Conservation (phyloP, 2,113 vertebrate species). For the Melospiza melodia region DNA sequence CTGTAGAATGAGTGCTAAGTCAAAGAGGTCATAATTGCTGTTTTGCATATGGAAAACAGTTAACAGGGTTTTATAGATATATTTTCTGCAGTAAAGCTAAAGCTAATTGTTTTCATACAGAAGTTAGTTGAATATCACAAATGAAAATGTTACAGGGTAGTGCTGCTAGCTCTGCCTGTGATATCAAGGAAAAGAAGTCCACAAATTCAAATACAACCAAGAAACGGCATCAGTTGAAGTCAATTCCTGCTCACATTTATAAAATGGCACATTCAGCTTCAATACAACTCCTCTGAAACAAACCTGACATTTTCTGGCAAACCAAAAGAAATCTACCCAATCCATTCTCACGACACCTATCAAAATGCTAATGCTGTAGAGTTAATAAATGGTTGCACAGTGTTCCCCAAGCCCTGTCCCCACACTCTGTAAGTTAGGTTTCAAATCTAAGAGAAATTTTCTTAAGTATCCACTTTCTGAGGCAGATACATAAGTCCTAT, state of each 20-base stretch:
- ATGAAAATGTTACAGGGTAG: slow-evolving; percentile 18
- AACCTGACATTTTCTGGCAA: background rate
- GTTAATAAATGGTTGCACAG: slow-evolving; percentile 4
- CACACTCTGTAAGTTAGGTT: background rate
- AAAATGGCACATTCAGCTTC: background rate
- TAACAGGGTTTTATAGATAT: slow-evolving; percentile 50
- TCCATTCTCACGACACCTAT: background rate
- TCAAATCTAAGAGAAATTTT: slow-evolving; percentile 41
- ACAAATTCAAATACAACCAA: background rate
- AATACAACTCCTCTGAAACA: background rate
- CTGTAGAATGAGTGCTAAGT: slow-evolving; percentile 68
- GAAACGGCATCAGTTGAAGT: slow-evolving; percentile 2
- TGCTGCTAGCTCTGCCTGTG: background rate
- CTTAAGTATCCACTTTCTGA: slow-evolving; percentile 27
- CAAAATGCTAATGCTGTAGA: background rate
- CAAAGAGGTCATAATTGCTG: slow-evolving; percentile 71
- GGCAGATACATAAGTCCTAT: background rate
- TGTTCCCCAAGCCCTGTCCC: background rate
- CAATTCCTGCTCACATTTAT: background rate
- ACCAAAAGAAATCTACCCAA: background rate
- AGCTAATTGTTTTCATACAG: slow-evolving; percentile 49
- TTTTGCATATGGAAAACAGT: slow-evolving; percentile 66
- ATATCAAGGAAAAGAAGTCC: background rate
- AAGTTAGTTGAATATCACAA: slow-evolving; percentile 25
- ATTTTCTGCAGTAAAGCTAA: slow-evolving; percentile 41